These are phyloP conservation scores for Menidia beryllina DNA, from an alignment of 2,113 vertebrate species.

Conservation along the genomic window DNA sequence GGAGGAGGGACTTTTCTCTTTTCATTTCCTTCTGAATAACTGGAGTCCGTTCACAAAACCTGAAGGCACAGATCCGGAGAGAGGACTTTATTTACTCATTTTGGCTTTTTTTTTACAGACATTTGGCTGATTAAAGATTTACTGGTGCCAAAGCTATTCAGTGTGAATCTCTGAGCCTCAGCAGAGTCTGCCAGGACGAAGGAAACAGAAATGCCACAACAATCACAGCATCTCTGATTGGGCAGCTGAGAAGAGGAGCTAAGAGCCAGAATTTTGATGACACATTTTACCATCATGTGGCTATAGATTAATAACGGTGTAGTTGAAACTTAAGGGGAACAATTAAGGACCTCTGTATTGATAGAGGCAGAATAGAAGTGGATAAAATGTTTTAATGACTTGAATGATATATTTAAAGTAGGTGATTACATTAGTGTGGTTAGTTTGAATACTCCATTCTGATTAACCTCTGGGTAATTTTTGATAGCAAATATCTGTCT, in stretches of 20 bases:
- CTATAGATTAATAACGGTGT: constrained; percentile 21
- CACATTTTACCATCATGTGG: constrained; percentile 31
- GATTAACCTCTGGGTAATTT: not conserved
- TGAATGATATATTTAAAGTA: not conserved
- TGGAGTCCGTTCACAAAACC: constrained; percentile 12
- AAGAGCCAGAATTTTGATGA: constrained; percentile 27
- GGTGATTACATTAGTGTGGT: not conserved
- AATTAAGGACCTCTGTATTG: not conserved
- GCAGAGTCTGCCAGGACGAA: constrained; percentile 26
- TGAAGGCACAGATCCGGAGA: constrained; percentile 31
- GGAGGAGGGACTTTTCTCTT: constrained; percentile 14
- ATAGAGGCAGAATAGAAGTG: not conserved
- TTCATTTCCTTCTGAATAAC: constrained; percentile 49
- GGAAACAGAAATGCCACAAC: constrained; percentile 20
- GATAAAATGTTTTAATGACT: not conserved
- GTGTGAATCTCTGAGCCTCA: constrained; percentile 32
- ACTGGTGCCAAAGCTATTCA: constrained; percentile 36
- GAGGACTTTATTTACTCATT: constrained; percentile 22
- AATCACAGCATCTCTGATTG: constrained; percentile 26
- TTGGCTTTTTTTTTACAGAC: constrained; percentile 12
- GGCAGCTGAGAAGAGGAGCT: constrained; percentile 16
- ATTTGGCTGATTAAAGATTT: constrained; percentile 45
- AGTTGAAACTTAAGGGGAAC: not conserved
- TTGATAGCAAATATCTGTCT: not conserved
- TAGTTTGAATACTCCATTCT: not conserved